Evolutionary conservation across 2,113 vertebrate genomes (phyloP), one percentile per base, ranked within the genome.

Genomic region (Penelope pileata): DNA sequence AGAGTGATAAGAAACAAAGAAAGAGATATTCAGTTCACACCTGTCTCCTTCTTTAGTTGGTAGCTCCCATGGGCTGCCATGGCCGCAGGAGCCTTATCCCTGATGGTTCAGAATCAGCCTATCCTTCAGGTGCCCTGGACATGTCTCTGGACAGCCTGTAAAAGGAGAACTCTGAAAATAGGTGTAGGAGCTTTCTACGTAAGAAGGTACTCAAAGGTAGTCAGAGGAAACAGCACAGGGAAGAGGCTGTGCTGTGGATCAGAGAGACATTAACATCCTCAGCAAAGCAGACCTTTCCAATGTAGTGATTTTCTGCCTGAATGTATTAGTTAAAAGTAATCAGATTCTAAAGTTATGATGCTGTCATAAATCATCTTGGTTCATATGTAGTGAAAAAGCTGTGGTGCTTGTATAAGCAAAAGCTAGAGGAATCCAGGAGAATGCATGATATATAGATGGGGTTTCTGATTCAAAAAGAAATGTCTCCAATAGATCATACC

Each of bases 171-270:
- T 90, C 54, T 74, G 50, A 77, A 85, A 32, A 36, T 3, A 79
- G 36, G 10, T 6, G 13, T 36, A 11, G 8, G 17, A 56, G 6
- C 3, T 77, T 81, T 59, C 38, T 0, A 0, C 7, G 14, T 34
- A 54, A 3, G 1, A 50, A 74, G 9, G 5, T 51, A 26, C 50
- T 69, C 54, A 38, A 75, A 89, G 23, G 38, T 51, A 92, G 6
- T 4, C 21, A 17, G 7, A 17, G 10, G 36, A 82, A 54, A 42
- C 18, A 76, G 42, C 50, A 38, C 32, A 69, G 53, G 54, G 59
- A 60, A 16, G 18, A 76, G 19, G 16, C 26, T 56, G 19, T 34
- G 56, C 30, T 60, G 12, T 73, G 63, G n/a, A 76, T 91, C 58
- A 62, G 56, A 54, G 3, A 17, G 22, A 58, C 11, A 4, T 63